phyloP scores from a whole-genome alignment of 2,888 invertebrate species.

The Sthenelais limicola region DNA sequence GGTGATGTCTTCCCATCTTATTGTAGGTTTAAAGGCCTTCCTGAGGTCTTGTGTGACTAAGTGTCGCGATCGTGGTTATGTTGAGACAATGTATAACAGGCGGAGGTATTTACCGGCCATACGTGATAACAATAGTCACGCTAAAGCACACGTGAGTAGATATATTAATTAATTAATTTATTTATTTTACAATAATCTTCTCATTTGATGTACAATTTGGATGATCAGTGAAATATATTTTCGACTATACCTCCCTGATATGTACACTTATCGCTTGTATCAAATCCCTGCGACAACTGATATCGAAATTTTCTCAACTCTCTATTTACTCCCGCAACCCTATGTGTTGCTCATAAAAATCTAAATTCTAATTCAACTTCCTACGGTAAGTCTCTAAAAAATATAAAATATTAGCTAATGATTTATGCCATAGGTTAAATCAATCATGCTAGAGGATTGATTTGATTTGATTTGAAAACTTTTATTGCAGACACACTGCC shows the following conservation, averaged over 20 bases:
- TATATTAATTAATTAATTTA: background rate
- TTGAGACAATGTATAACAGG: constrained; percentile 87
- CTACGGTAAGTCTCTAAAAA: too few relatives aligned
- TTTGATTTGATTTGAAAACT: too few relatives aligned
- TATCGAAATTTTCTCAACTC: too few relatives aligned
- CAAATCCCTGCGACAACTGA: too few relatives aligned
- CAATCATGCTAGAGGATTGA: too few relatives aligned
- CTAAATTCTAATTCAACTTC: too few relatives aligned
- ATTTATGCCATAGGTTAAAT: too few relatives aligned
- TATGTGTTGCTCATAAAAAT: too few relatives aligned
- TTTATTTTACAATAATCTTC: background rate
- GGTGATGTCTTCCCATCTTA: too few relatives aligned
- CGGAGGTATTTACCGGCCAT: constrained; percentile 81
- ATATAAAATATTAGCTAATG: too few relatives aligned
- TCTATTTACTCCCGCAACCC: too few relatives aligned
- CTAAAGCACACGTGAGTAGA: constrained; percentile 65
- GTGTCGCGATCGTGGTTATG: constrained; percentile 82
- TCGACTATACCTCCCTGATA: background rate
- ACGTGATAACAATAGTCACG: constrained; percentile 79
- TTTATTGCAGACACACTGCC: too few relatives aligned
- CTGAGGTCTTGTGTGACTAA: constrained; percentile 76
- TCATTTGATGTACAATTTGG: background rate
- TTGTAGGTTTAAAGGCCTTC: constrained; percentile 78
- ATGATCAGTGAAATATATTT: background rate
- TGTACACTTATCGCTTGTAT: background rate